phyloP scores from a whole-genome alignment of 2,113 vertebrate species.

The Andinoacara biseriatus region DNA sequence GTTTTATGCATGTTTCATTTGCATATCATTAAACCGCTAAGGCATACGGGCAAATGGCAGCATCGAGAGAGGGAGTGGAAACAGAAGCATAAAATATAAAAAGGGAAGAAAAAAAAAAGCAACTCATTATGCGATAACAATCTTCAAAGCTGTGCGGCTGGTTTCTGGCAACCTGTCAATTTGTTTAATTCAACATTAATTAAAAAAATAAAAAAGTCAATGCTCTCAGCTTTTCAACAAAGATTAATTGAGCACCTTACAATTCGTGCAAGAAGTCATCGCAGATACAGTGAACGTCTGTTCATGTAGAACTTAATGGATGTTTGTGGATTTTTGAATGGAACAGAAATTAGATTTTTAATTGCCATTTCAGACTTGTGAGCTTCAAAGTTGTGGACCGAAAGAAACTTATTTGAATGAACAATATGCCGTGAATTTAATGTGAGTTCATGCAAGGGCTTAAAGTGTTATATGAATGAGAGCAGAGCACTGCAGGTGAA shows the following conservation, averaged over 20 bases:
- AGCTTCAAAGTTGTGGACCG: slow-evolving; percentile 15
- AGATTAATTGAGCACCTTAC: slow-evolving; percentile 77
- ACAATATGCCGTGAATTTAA: slow-evolving; percentile 11
- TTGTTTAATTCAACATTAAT: slow-evolving; percentile 81
- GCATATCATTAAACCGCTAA: slow-evolving; percentile 97
- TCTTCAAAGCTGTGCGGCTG: slow-evolving; percentile 77
- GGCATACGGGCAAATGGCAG: slow-evolving; percentile 83
- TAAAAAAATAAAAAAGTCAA: slow-evolving; percentile 64
- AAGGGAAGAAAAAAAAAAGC: slow-evolving; percentile 42
- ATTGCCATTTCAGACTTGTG: slow-evolving; percentile 26
- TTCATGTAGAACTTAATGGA: slow-evolving; percentile 57
- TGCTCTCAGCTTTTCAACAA: slow-evolving; percentile 66
- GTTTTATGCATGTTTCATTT: slow-evolving; percentile 99
- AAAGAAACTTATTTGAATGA: not conserved
- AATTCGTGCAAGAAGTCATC: slow-evolving; percentile 61
- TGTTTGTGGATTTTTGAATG: slow-evolving; percentile 57
- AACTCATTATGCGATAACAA: slow-evolving; percentile 81
- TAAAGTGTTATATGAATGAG: not conserved
- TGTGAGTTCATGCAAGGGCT: not conserved
- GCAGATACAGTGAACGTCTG: slow-evolving; percentile 46
- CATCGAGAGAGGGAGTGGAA: slow-evolving; percentile 81
- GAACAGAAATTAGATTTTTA: slow-evolving; percentile 21
- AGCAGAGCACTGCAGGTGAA: slow-evolving; percentile 17
- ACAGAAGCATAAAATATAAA: slow-evolving; percentile 85
- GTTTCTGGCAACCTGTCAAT: slow-evolving; percentile 77